Base-by-base conservation (phyloP, 2,797 vertebrate genomes). In the Gobio occitaniae region DNA sequence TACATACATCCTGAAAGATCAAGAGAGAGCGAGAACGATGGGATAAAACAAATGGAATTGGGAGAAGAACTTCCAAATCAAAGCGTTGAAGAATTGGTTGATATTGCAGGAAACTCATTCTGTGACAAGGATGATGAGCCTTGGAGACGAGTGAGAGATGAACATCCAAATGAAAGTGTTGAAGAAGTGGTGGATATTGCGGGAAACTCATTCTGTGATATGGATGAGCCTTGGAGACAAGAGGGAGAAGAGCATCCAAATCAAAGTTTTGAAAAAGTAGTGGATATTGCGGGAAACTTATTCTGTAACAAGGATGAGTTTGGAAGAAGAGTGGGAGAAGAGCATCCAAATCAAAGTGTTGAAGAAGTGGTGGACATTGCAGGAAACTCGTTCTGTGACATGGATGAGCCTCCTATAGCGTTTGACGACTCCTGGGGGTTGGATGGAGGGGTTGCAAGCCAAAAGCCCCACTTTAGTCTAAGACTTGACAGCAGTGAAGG, bases 341-440 rank as follows among this genome's bases (percentile, higher is more conserved):
- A 16, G 29, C 9, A 21, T 69, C 16, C 15, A 48, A 72, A 56
- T 78, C 6, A 84, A 21, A 76, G 36, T 3, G 25, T 15, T 68
- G 68, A 38, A 0, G 41, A 10, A 44, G 65, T 0, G n/a, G 3
- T 1, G 0, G 17, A 72, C 38, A 12, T 69, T 10, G 78, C 52
- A 19, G 85, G 74, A 50, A 72, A 16, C 56, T 80, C 61, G 6
- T 94, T 95, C 44, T 82, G 87, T 86, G 88, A 83, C n/a, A 90
- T 93, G 85, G 93, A 96, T 0, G 96, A 96, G 38, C 96, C 96
- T 4, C 95, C 94, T 0, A 19, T 96, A 0, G 95, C 95, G 0
- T 89, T 89, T 19, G 94, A 95, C 0, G 94, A 96, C 68, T 94
- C 94, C 0, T 96, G 95, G 95, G 93, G 93, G 38, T 87, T 95